Evolutionary conservation across 2,113 vertebrate genomes (phyloP).

Genomic region (Saguinus midas): DNA sequence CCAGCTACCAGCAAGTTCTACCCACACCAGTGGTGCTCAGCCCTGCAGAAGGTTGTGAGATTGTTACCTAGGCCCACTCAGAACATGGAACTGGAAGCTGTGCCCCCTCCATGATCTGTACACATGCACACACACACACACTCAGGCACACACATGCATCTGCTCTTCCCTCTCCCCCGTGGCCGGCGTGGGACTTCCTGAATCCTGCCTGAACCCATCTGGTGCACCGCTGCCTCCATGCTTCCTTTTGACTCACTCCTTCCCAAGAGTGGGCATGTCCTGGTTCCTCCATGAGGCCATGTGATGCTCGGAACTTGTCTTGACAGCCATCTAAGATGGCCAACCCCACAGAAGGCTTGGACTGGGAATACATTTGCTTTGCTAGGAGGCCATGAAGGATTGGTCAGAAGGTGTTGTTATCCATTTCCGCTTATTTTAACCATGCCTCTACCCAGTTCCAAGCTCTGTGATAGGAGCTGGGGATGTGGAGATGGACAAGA

Average conservation of each 20-base stretch:
- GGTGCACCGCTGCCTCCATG: background rate
- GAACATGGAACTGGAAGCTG: background rate
- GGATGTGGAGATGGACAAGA: background rate
- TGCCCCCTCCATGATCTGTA: background rate
- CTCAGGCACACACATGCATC: fast-evolving
- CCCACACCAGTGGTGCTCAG: fast-evolving
- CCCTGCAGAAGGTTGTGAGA: background rate
- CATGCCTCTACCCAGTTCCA: background rate
- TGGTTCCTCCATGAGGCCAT: background rate
- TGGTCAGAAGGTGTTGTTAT: background rate
- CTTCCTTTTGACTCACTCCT: background rate
- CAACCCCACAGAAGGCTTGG: background rate
- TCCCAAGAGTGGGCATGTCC: background rate
- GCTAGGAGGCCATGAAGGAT: background rate
- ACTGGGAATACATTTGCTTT: background rate
- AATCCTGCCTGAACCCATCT: background rate
- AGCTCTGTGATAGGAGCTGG: background rate
- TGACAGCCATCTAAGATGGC: background rate
- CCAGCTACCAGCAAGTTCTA: fast-evolving
- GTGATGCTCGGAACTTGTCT: background rate
- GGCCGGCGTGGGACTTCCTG: background rate
- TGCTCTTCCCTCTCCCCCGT: background rate
- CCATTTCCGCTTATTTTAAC: background rate
- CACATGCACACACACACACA: too few species aligned
- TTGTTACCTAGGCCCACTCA: background rate